A percentile compares a stretch with the other conserved stretches of the same genome.
These are phyloP conservation scores for Oostethus manadensis DNA, from an alignment of 2,113 vertebrate species.

Conservation along the genomic window DNA sequence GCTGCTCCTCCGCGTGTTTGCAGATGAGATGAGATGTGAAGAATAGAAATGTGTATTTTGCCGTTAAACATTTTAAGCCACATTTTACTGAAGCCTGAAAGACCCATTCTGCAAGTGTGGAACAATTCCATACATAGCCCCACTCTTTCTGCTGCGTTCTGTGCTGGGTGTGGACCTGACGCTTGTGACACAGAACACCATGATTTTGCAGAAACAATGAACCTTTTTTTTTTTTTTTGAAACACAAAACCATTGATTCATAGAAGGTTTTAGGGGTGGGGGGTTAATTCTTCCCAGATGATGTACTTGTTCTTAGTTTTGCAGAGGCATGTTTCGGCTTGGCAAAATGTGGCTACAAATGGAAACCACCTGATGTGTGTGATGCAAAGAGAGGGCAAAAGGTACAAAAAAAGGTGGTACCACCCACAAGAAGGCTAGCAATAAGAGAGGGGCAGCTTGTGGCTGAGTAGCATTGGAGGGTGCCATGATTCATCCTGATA, in stretches of 20 bases:
- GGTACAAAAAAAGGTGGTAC: conserved; percentile 9
- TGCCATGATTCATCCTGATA: conserved; percentile 60
- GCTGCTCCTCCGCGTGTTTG: too few relatives aligned
- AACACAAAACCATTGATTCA: not conserved
- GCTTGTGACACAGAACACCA: too few relatives aligned
- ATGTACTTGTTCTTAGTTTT: not conserved
- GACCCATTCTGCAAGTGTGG: conserved; percentile 24
- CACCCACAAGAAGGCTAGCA: conserved; percentile 23
- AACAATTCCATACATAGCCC: not conserved
- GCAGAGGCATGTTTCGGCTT: conserved; percentile 22
- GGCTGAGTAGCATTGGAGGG: conserved; percentile 40
- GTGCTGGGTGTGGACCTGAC: not conserved
- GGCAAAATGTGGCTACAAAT: not conserved
- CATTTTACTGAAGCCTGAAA: conserved; percentile 14
- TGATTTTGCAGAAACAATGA: not conserved
- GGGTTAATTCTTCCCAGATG: not conserved
- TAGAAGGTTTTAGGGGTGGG: not conserved
- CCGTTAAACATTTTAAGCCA: not conserved
- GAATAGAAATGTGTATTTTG: not conserved
- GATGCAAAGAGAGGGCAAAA: not conserved
- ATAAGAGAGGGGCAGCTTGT: conserved; percentile 17
- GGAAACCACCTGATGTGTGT: not conserved
- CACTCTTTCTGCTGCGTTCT: too few relatives aligned
- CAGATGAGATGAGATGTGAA: not conserved
- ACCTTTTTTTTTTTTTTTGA: not conserved